Evolutionary conservation across 2,113 vertebrate genomes (phyloP).

Genomic region (Hipposideros armiger): DNA sequence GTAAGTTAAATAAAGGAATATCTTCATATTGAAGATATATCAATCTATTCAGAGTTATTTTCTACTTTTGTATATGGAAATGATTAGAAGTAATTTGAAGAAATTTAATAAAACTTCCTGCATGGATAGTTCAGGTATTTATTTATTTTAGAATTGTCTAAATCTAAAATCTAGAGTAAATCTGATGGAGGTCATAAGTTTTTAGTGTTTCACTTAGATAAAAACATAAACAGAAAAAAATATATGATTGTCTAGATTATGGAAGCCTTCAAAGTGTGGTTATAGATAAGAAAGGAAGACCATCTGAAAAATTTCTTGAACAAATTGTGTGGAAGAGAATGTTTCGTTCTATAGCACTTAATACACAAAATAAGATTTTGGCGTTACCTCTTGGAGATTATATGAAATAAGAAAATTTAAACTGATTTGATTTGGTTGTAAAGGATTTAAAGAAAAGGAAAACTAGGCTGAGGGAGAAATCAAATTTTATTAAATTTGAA

Average conservation of each 20-base stretch:
- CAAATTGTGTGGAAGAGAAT: not conserved
- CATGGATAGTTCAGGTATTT: not conserved
- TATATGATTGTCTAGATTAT: not conserved
- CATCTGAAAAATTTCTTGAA: not conserved
- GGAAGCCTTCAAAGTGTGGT: not conserved
- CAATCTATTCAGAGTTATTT: constrained; percentile 32
- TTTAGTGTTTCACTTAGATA: constrained; percentile 30
- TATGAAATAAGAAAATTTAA: not conserved
- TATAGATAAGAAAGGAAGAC: not conserved
- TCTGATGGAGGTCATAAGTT: not conserved
- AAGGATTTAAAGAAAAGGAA: not conserved
- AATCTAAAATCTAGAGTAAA: not conserved
- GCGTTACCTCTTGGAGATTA: not conserved
- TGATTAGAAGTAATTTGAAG: not conserved
- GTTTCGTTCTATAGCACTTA: not conserved
- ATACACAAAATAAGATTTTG: not conserved
- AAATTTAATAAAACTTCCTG: not conserved
- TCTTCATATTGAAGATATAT: not conserved
- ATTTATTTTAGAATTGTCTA: not conserved
- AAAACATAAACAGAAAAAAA: not conserved
- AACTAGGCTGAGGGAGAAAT: not conserved
- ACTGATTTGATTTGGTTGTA: not conserved
- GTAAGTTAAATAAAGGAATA: not conserved
- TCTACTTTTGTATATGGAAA: not conserved
- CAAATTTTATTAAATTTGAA: not conserved